Percentiles rank a stretch among this genome's conserved stretches.
These are phyloP conservation scores for Scomber scombrus DNA, from an alignment of 2,113 vertebrate genomes.

Conservation along the genomic window DNA sequence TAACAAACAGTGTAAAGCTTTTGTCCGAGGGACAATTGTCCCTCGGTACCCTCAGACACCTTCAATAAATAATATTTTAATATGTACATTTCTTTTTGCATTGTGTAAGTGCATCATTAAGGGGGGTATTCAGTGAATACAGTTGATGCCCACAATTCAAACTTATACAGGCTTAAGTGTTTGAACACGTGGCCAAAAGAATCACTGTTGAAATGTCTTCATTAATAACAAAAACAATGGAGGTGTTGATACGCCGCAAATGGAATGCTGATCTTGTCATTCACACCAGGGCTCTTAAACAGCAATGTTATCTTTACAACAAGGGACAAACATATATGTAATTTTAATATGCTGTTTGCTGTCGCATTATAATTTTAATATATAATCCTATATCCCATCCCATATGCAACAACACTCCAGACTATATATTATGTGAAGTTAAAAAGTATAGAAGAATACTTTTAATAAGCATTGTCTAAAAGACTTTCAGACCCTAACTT, in stretches of 20 bases:
- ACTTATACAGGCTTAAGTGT: not conserved
- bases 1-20: constrained; percentile 8
- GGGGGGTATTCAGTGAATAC: not conserved
- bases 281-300: constrained; percentile 12
- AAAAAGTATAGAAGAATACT: not conserved
- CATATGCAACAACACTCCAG: not conserved
- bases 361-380: not conserved
- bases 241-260: not conserved
- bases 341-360: not conserved
- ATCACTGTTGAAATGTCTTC: not conserved
- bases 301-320: not conserved
- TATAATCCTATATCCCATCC: no score
- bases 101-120: not conserved
- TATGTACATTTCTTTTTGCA: not conserved
- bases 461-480: no score
- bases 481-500: no score
- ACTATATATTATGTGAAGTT: not conserved
- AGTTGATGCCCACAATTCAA: not conserved
- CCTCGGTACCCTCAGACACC: not conserved
- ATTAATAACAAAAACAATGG: not conserved
- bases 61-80: constrained; percentile 2
- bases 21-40: no score
- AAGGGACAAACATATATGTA: not conserved
- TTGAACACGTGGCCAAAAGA: not conserved
- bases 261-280: not conserved